Conservation (phyloP, 2,113 vertebrate species). For the Nothoprocta perdicaria region DNA sequence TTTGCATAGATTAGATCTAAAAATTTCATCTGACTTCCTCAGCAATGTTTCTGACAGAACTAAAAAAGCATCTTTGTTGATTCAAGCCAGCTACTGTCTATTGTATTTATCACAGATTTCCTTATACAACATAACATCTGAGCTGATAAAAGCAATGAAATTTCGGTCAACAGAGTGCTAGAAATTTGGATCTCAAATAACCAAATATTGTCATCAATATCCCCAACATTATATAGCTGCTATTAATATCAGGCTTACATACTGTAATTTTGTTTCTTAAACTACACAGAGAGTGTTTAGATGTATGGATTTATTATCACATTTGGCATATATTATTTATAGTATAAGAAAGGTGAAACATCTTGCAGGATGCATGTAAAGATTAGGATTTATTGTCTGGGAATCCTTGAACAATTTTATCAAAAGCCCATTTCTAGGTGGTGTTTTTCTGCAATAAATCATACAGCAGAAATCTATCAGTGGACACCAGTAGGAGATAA, state of each 20-base stretch:
- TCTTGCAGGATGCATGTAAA: conserved; percentile 93
- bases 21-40: conserved; percentile 52
- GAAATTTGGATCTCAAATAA: conserved; percentile 75
- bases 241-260: conserved; percentile 72
- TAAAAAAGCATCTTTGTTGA: conserved; percentile 52
- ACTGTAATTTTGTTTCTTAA: conserved; percentile 83
- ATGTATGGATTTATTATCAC: conserved; percentile 93
- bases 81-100: conserved; percentile 45
- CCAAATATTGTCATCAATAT: conserved; percentile 73
- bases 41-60: conserved; percentile 31
- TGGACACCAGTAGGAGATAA: conserved; percentile 98
- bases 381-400: conserved; percentile 99
- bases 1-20: conserved; percentile 47
- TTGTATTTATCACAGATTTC: conserved; percentile 60
- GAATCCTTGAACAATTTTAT: conserved; percentile 99
- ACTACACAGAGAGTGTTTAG: conserved; percentile 86
- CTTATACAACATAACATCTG: conserved; percentile 48
- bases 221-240: conserved; percentile 52
- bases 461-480: conserved; percentile 93
- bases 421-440: conserved; percentile 99
- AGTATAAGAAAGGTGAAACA: conserved; percentile 95
- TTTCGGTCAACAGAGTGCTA: conserved; percentile 60
- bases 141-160: conserved; percentile 65
- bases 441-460: conserved; percentile 99
- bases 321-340: conserved; percentile 95